Percentiles rank a stretch among this genome's conserved stretches.
These are phyloP conservation scores for Strix uralensis DNA, from an alignment of 2,113 vertebrate species.

Conservation along the genomic window DNA sequence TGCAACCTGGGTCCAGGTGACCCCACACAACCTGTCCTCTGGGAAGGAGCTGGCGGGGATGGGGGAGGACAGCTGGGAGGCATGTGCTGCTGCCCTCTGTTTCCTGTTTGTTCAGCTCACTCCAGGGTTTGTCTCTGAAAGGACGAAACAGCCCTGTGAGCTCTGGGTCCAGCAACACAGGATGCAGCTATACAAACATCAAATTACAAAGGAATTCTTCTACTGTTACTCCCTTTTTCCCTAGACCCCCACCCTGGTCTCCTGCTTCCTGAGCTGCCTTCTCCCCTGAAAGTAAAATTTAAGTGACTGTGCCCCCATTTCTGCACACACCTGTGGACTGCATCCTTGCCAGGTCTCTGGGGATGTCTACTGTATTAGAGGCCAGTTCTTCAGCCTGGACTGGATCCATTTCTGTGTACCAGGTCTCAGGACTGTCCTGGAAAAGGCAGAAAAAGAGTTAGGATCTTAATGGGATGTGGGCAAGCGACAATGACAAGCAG, in stretches of 20 bases:
- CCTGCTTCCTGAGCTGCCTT: neutral
- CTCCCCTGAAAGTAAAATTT: neutral
- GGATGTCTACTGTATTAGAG: conserved; percentile 54
- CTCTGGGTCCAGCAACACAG: neutral
- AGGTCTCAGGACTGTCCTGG: conserved; percentile 70
- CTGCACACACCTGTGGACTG: neutral
- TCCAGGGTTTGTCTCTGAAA: neutral
- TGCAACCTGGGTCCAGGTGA: neutral
- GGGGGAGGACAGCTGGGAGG: neutral
- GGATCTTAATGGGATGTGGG: neutral
- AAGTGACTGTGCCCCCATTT: neutral
- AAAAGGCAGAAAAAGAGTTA: neutral
- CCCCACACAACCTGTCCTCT: neutral
- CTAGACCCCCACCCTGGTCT: neutral
- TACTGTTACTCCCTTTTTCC: neutral
- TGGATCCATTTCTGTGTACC: conserved; percentile 76
- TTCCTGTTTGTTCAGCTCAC: neutral
- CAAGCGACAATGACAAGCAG: neutral
- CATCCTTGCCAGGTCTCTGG: neutral
- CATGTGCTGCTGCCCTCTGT: neutral
- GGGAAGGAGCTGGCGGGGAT: neutral
- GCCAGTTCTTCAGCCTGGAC: conserved; percentile 75
- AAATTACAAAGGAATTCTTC: neutral
- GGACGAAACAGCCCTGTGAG: neutral
- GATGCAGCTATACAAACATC: neutral